A percentile compares a stretch with the other conserved stretches of the same genome.
phyloP scores from a whole-genome alignment of 1,140 invertebrate genomes.

The Drosophila teissieri region DNA sequence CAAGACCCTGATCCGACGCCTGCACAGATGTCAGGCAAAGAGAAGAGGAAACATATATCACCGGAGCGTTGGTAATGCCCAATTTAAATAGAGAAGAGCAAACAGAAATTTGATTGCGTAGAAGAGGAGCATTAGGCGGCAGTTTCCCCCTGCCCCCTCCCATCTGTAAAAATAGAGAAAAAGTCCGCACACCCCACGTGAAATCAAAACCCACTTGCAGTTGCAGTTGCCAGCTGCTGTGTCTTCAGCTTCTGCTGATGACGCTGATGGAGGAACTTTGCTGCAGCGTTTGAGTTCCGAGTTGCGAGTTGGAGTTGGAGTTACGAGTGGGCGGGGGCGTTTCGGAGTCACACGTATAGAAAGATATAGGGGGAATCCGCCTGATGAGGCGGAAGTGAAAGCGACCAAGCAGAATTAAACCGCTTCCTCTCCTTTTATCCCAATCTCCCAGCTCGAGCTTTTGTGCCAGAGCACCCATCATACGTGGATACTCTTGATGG shows the following conservation, averaged over 20 bases:
- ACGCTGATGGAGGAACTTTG: slow-evolving; percentile 18
- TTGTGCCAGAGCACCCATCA: slow-evolving; percentile 22
- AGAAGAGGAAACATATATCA: slow-evolving; percentile 49
- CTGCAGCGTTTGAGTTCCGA: slow-evolving; percentile 16
- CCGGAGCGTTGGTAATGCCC: slow-evolving; percentile 51
- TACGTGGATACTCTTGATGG: slow-evolving; percentile 3
- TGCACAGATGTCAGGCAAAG: slow-evolving; percentile 38
- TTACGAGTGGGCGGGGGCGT: slow-evolving; percentile 38
- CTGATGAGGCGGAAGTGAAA: slow-evolving; percentile 81
- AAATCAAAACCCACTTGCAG: slow-evolving; percentile 55
- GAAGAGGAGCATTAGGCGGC: slow-evolving; percentile 15
- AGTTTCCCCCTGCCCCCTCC: background rate
- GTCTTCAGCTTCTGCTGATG: slow-evolving; percentile 41
- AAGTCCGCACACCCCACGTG: slow-evolving; percentile 29
- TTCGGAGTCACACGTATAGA: slow-evolving; percentile 21
- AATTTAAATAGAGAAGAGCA: slow-evolving; percentile 61
- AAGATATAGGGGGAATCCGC: slow-evolving; percentile 54
- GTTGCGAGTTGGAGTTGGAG: slow-evolving; percentile 30
- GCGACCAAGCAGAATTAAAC: slow-evolving; percentile 71
- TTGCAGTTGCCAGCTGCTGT: slow-evolving; percentile 34
- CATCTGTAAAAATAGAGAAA: background rate
- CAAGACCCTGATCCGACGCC: slow-evolving; percentile 31
- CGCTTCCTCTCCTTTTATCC: slow-evolving; percentile 53
- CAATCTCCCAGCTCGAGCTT: background rate
- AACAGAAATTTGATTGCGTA: slow-evolving; percentile 53